Base-by-base conservation (phyloP, 1,140 invertebrate species). In the Aphaenogaster ashmeadi region DNA sequence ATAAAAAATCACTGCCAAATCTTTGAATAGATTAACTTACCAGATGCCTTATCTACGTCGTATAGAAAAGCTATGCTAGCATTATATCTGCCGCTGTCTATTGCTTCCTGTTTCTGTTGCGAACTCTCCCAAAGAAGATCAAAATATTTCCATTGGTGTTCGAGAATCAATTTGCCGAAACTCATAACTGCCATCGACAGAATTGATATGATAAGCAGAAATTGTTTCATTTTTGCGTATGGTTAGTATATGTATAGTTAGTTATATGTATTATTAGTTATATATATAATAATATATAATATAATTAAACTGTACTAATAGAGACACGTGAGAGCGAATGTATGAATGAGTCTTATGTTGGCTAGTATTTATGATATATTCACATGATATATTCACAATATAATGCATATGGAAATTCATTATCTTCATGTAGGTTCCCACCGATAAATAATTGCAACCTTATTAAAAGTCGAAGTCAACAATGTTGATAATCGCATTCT, bases 141-240 rank as follows among this genome's bases (percentile, higher is more conserved):
- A n/a, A 50, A 1, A 2, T 71, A 71, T 71, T 71, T 71, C 67
- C 67, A 71, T 27, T 71, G 4, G 13, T 71, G 15, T 9, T 71
- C 21, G 4, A 50, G 41, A 27, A 13, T n/a, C 13, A 47, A 1
- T 27, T 71, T 27, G 13, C 21, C 21, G 6, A 27, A 15, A 47
- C 41, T 71, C 6, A 18, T 47, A 47, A 4, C 33, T 71, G n/a
- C 15, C 41, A 71, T 47, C 6, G 21, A 71, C 15, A 71, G n/a
- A 47, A 50, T 27, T 47, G 21, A 33, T 33, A n/a, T 27, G 6
- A 15, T 5, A 27, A 71, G 41, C 11, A 71, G 7, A 27, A 71
- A 47, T 27, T 15, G 5, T 9, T 8, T 71, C 41, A 71, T 71
- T 71, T 47, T 71, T 21, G 13, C 21, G 5, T 71, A 27, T 27